Evolutionary conservation across 2,888 invertebrate genomes (phyloP).

Genomic region (Epistrophe eligans): DNA sequence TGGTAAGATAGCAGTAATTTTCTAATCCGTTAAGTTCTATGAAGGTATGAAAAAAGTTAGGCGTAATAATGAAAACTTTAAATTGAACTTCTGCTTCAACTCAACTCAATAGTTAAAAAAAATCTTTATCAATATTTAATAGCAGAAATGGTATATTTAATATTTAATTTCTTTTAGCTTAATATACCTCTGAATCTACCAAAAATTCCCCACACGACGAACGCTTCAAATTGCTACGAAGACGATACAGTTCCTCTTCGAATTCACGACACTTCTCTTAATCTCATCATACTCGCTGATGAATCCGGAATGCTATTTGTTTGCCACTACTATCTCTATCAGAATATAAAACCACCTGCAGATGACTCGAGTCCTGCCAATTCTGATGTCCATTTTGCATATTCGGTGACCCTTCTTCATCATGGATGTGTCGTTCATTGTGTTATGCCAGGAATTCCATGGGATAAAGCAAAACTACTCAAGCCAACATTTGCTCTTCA

Average conservation of each 20-base stretch:
- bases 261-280: constrained; percentile 92
- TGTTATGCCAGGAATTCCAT: constrained; percentile 91
- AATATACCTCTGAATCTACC: constrained; percentile 94
- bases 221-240: constrained; percentile 88
- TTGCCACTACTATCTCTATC: constrained; percentile 93
- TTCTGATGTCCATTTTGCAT: constrained; percentile 90
- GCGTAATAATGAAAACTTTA: too few species aligned
- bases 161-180: constrained; percentile 85
- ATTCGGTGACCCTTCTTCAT: constrained; percentile 92
- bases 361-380: constrained; percentile 79
- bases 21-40: neutral
- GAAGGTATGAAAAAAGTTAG: neutral
- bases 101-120: too few species aligned
- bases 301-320: constrained; percentile 90
- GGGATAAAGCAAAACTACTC: constrained; percentile 90
- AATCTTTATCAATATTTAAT: too few species aligned
- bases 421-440: constrained; percentile 93
- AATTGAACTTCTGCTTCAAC: too few species aligned
- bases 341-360: constrained; percentile 86
- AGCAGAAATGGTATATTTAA: neutral
- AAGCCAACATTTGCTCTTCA: constrained; percentile 91
- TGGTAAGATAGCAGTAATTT: constrained; percentile 85
- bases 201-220: constrained; percentile 85
- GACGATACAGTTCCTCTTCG: constrained; percentile 92
- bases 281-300: constrained; percentile 91